These are phyloP conservation scores for Bolinopsis microptera DNA, from an alignment of 37 sponge, comb jelly and placozoan species.

Conservation along the genomic window DNA sequence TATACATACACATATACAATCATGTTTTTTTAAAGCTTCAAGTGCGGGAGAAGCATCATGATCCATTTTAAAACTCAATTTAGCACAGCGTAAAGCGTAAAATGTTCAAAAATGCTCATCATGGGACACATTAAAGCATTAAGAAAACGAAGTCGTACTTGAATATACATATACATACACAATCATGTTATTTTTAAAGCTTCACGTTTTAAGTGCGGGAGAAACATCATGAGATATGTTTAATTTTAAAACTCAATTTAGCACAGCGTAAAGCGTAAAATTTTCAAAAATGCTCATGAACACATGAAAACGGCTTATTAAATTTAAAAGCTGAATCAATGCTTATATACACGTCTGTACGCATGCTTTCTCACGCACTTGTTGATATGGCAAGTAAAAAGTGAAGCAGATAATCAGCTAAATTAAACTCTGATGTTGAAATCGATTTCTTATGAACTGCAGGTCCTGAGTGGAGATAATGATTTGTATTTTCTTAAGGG, in stretches of 20 bases:
- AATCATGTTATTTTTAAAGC: background rate
- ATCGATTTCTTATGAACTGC: slow-evolving; percentile 8
- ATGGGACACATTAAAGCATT: too few species aligned
- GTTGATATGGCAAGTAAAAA: background rate
- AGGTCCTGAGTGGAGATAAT: background rate
- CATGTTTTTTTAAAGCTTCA: background rate
- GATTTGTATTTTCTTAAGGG: too few species aligned
- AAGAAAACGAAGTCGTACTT: too few species aligned
- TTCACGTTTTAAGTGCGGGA: background rate
- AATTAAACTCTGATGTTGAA: background rate
- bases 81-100: background rate
- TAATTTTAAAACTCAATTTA: background rate
- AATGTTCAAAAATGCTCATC: background rate
- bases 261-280: background rate
- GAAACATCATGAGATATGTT: background rate
- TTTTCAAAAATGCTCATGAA: background rate
- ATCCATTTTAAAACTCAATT: background rate
- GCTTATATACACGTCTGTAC: background rate
- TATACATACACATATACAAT: too few species aligned
- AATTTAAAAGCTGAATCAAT: background rate
- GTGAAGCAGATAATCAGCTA: background rate
- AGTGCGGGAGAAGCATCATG: background rate
- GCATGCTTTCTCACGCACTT: background rate
- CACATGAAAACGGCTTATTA: background rate
- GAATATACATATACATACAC: too few species aligned